phyloP scores from a whole-genome alignment of 2,888 invertebrate genomes.

The Leucophenga montana region DNA sequence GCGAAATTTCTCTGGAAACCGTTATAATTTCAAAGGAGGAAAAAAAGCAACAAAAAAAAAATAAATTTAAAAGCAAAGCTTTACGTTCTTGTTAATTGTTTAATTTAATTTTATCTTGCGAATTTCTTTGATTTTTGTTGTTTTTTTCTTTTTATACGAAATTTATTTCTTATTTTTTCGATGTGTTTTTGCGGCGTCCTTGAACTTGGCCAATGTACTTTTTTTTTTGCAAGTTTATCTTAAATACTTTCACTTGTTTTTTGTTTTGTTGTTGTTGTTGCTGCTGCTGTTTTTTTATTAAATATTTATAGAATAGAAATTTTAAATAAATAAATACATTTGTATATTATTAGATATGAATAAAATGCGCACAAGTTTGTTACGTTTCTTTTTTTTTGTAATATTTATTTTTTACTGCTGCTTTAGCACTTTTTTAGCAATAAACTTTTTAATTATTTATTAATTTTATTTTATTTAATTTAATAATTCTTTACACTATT shows the following conservation, averaged over 20 bases:
- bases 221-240: slow-evolving; percentile 35
- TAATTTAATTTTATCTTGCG: slow-evolving; percentile 3
- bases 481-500: slow-evolving; percentile 6
- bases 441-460: not conserved
- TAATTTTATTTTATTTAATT: not conserved
- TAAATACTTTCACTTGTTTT: slow-evolving; percentile 15
- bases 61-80: not conserved
- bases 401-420: too few species aligned
- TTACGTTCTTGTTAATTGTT: slow-evolving; percentile 29
- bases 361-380: slow-evolving; percentile 19
- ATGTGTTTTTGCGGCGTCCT: slow-evolving; percentile 49
- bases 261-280: slow-evolving; percentile 20
- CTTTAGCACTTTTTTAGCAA: not conserved
- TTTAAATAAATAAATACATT: not conserved
- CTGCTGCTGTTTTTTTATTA: slow-evolving; percentile 16
- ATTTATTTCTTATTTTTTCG: not conserved
- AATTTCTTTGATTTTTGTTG: not conserved
- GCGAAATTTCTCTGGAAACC: not conserved
- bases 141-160: not conserved
- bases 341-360: not conserved
- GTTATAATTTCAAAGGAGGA: not conserved
- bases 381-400: slow-evolving; percentile 34
- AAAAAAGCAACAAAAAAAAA: not conserved
- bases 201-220: slow-evolving; percentile 63
- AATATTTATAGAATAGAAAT: slow-evolving; percentile 7